These are phyloP conservation scores for Aspidoscelis tigris DNA, from an alignment of 2,113 vertebrate species.

Conservation along the genomic window DNA sequence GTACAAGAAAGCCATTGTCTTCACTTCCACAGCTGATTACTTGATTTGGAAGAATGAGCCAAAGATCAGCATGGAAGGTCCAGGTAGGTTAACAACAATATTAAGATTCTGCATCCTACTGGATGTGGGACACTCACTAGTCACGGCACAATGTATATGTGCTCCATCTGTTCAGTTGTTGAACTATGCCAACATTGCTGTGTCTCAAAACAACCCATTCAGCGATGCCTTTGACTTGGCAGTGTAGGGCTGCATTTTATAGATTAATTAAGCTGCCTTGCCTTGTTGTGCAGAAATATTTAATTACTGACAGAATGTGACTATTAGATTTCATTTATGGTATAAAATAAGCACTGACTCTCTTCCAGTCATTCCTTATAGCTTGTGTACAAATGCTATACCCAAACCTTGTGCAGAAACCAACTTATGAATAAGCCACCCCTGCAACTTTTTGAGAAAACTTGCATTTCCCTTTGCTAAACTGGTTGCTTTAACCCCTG, in stretches of 20 bases:
- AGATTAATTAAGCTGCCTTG: conserved; percentile 53
- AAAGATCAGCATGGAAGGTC: conserved; percentile 17
- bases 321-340: conserved; percentile 57
- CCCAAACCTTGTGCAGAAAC: conserved; percentile 25
- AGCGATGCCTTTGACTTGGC: conserved; percentile 53
- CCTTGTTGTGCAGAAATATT: conserved; percentile 52
- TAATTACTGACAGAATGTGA: conserved; percentile 52
- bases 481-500: conserved; percentile 63
- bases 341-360: conserved; percentile 19
- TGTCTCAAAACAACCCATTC: conserved; percentile 58
- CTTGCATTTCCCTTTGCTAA: conserved; percentile 55
- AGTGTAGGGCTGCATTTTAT: conserved; percentile 52
- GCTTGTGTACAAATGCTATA: neutral
- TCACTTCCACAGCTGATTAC: neutral
- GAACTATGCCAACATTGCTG: conserved; percentile 46
- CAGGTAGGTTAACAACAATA: conserved; percentile 19
- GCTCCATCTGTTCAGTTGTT: conserved; percentile 33
- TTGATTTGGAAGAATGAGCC: conserved; percentile 33
- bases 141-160: conserved; percentile 11
- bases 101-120: conserved; percentile 9
- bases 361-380: conserved; percentile 36
- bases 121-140: neutral
- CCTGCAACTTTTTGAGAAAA: conserved; percentile 30
- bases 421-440: conserved; percentile 53
- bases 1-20: neutral